Evolutionary conservation across 2,797 vertebrate species (phyloP).

Genomic region (Hyperoplus lanceolatus): DNA sequence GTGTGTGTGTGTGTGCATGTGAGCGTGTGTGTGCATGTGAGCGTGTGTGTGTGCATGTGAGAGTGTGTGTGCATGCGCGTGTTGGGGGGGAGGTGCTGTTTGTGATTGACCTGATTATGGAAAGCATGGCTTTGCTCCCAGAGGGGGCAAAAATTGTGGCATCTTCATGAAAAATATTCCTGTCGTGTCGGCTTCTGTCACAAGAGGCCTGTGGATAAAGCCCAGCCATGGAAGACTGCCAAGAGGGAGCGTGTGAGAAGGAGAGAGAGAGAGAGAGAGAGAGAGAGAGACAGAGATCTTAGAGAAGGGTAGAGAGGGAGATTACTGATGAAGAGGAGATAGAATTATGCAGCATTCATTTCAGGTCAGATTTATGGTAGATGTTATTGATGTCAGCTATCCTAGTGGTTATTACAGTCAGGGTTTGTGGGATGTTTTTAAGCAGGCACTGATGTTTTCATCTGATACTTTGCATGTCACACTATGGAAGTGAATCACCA

Average conservation of each 20-base stretch:
- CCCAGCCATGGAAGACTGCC: conserved; percentile 55
- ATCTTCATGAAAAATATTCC: conserved; percentile 73
- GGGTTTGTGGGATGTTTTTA: conserved; percentile 16
- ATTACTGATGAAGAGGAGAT: conserved; percentile 28
- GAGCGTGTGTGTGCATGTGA: neutral
- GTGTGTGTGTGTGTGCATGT: neutral
- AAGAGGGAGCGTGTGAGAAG: conserved; percentile 22
- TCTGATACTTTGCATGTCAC: conserved; percentile 1
- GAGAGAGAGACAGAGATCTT: conserved; percentile 23
- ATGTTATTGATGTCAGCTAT: conserved; percentile 47
- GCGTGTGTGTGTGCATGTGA: too few species aligned
- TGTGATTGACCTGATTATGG: conserved; percentile 77
- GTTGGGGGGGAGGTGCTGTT: conserved; percentile 34
- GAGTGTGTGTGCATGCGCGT: neutral
- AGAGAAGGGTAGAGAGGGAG: conserved; percentile 13
- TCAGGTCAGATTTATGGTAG: conserved; percentile 49
- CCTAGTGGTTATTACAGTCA: conserved; percentile 38
- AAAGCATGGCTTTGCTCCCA: conserved; percentile 69
- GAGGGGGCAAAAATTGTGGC: conserved; percentile 57
- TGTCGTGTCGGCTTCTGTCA: conserved; percentile 76
- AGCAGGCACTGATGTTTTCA: neutral
- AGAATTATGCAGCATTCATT: conserved; percentile 46
- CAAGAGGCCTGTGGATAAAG: conserved; percentile 66
- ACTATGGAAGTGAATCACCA: conserved; percentile 13
- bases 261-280: neutral